Evolutionary conservation across 2,797 vertebrate species (phyloP).

Genomic region (Lindbergichthys nudifrons): DNA sequence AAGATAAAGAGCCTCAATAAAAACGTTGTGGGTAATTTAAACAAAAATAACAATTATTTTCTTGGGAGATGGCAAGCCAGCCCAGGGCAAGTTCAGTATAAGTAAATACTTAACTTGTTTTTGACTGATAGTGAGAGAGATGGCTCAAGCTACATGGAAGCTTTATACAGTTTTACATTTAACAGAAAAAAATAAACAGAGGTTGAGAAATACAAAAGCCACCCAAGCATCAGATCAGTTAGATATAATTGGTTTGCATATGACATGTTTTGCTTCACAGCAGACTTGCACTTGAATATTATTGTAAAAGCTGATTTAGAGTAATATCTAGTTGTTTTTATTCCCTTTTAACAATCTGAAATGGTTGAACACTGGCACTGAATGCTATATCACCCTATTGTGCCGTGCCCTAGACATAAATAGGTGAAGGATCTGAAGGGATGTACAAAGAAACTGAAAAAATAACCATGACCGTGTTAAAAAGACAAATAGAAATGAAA

Average conservation of each 20-base stretch:
- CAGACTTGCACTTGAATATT: conserved; percentile 6
- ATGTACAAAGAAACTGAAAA: background rate
- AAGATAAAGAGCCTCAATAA: background rate
- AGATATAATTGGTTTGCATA: conserved; percentile 18
- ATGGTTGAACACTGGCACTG: background rate
- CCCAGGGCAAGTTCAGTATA: background rate
- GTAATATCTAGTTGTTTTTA: background rate
- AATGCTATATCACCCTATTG: background rate
- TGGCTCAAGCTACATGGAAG: background rate
- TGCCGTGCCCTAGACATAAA: background rate
- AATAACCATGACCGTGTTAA: background rate
- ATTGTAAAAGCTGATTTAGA: background rate
- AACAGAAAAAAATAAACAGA: background rate
- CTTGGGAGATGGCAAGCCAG: background rate
- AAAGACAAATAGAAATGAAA: conserved; percentile 1
- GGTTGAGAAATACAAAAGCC: background rate
- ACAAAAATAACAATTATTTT: background rate
- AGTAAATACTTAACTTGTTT: conserved; percentile 13
- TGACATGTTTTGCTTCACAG: background rate
- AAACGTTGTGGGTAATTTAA: background rate
- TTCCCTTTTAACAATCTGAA: background rate
- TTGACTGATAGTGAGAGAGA: background rate
- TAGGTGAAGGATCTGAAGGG: background rate
- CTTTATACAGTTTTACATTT: conserved; percentile 1
- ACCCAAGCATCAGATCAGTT: background rate